phyloP scores from a whole-genome alignment of 2,113 vertebrate species.

The Gambusia holbrooki region DNA sequence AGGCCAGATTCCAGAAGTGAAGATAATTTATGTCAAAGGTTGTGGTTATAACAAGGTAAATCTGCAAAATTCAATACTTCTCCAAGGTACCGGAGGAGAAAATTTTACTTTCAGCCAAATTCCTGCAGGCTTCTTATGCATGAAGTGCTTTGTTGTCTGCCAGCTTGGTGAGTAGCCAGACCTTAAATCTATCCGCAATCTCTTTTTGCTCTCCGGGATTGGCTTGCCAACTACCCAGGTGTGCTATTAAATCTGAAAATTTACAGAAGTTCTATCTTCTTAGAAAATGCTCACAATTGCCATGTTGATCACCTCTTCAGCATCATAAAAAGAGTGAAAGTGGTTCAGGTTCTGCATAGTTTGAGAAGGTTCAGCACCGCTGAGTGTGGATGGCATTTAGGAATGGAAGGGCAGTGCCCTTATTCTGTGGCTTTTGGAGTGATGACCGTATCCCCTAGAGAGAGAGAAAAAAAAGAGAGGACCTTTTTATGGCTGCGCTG shows the following conservation, averaged over 20 bases:
- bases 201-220: constrained; percentile 44
- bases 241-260: constrained; percentile 61
- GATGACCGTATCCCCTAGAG: constrained; percentile 42
- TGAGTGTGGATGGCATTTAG: constrained; percentile 67
- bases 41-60: neutral
- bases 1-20: neutral
- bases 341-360: constrained; percentile 68
- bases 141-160: constrained; percentile 70
- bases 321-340: constrained; percentile 49
- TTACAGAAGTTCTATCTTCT: constrained; percentile 56
- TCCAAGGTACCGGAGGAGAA: neutral
- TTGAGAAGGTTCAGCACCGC: constrained; percentile 67
- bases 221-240: constrained; percentile 52
- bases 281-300: constrained; percentile 59
- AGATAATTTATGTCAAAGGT: neutral
- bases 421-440: constrained; percentile 64
- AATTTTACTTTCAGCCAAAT: constrained; percentile 33
- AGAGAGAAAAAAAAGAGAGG: too few relatives aligned
- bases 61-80: neutral
- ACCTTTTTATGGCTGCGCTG: constrained; percentile 46
- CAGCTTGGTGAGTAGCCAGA: constrained; percentile 55
- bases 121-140: constrained; percentile 47
- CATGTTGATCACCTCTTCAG: constrained; percentile 46
- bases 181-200: constrained; percentile 52
- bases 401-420: constrained; percentile 65